These are phyloP conservation scores for Apeira syringaria DNA, from an alignment of 2,888 invertebrate genomes.

Conservation along the genomic window DNA sequence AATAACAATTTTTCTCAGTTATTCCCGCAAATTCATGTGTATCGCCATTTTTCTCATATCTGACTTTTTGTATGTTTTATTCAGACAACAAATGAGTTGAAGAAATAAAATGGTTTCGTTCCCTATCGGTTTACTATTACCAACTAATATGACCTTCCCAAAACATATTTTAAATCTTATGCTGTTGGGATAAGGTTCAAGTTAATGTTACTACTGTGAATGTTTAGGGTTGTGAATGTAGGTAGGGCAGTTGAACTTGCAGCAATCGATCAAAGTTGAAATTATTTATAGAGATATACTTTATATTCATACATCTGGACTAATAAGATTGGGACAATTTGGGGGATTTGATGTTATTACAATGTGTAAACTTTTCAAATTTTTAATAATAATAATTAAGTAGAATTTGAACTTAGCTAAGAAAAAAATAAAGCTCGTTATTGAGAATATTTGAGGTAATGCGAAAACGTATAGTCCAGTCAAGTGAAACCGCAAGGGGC, in stretches of 20 bases:
- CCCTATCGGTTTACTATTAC: constrained; percentile 17
- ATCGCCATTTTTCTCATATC: constrained; percentile 29
- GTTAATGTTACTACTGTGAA: not conserved
- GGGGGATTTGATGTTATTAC: too few species aligned
- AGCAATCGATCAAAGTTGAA: constrained; percentile 34
- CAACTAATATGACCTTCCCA: not conserved
- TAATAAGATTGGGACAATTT: constrained; percentile 12
- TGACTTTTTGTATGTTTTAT: constrained; percentile 31
- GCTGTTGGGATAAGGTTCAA: not conserved
- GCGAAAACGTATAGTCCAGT: too few species aligned
- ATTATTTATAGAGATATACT: constrained; percentile 32
- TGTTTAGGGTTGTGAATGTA: constrained; percentile 6
- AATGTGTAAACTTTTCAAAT: not conserved
- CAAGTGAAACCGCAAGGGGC: too few species aligned
- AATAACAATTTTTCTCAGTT: constrained; percentile 24
- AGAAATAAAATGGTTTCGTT: constrained; percentile 25
- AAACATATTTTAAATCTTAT: not conserved
- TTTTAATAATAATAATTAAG: too few species aligned
- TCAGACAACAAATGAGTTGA: constrained; percentile 28
- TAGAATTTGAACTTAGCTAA: too few species aligned
- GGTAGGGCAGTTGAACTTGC: constrained; percentile 26
- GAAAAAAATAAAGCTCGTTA: too few species aligned
- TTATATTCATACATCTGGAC: constrained; percentile 18
- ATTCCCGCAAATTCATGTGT: constrained; percentile 18
- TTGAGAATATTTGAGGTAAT: too few species aligned